Percentiles rank a stretch among this genome's conserved stretches.
Evolutionary conservation across 2,797 vertebrate species (phyloP).

Genomic region (Chrosomus eos): DNA sequence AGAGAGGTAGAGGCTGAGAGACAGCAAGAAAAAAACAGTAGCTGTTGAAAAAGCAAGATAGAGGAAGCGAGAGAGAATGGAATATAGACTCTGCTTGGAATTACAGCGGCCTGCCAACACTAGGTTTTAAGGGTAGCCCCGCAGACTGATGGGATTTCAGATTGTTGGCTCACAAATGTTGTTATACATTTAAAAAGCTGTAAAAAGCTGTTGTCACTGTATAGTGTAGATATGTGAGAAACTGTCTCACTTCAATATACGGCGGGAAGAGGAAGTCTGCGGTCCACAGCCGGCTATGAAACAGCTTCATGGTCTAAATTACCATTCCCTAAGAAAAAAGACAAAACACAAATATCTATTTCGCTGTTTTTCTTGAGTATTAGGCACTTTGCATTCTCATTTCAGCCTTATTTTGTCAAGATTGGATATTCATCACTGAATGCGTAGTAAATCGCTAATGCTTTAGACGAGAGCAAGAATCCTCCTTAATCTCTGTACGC

Average conservation of each 20-base stretch:
- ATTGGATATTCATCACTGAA: constrained; percentile 27
- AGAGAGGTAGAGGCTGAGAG: constrained; percentile 40
- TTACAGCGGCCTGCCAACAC: constrained; percentile 65
- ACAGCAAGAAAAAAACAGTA: constrained; percentile 30
- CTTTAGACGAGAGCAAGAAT: constrained; percentile 30
- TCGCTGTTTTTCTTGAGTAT: constrained; percentile 19
- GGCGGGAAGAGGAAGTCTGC: background rate
- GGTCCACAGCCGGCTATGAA: background rate
- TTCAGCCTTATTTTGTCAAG: constrained; percentile 39
- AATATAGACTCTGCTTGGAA: constrained; percentile 52
- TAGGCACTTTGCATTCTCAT: constrained; percentile 4
- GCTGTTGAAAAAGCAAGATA: background rate
- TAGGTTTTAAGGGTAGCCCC: constrained; percentile 63
- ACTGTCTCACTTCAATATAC: constrained; percentile 48
- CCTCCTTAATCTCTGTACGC: constrained; percentile 25
- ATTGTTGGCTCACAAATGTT: constrained; percentile 68
- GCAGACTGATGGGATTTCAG: constrained; percentile 71
- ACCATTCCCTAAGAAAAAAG: constrained; percentile 28
- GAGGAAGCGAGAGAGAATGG: constrained; percentile 41
- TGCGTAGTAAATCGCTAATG: constrained; percentile 24
- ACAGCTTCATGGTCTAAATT: constrained; percentile 19
- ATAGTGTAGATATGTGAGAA: constrained; percentile 59
- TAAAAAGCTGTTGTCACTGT: constrained; percentile 65
- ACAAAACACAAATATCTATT: constrained; percentile 8
- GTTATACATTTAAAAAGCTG: no score